Base-by-base conservation (phyloP, 2,888 invertebrate species). In the Sphecodes monilicornis region DNA sequence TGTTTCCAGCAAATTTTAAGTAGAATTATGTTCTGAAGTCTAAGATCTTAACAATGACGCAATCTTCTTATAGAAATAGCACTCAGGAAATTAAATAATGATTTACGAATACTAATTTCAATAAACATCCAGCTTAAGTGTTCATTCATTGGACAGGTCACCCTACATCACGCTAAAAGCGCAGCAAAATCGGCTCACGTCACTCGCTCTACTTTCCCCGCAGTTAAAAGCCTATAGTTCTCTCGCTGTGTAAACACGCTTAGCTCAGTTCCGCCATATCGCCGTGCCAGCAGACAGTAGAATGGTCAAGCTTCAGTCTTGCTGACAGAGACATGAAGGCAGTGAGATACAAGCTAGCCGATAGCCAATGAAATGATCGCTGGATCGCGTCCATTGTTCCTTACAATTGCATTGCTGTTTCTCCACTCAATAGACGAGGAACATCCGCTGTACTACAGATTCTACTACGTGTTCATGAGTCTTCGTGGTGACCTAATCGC, bases 291-390 rank as follows among this genome's bases (percentile, higher is more conserved):
- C 32, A 8, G 64, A 66, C 64, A 66, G 29, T 32, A 66, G 32
- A 32, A 32, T 66, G 64, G 36, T 66, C 32, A 66, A 66, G 64
- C 64, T 32, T 66, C 32, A 66, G 32, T 22, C 32, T 22, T 66
- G 64, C 64, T 66, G 64, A 66, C 64, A 66, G 64, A 10, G 64
- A 66, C 64, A 66, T 36, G 32, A 22, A 10, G 36, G 64, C 29
- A 66, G 64, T 22, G 32, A 66, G 64, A 66, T 66, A 66, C 64
- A 66, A 66, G 32, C 32, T 32, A 36, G 36, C 29, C 32, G 64
- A 66, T 66, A 66, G 32, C 32, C 64, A 66, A 66, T 66, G 64
- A 32, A 66, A 66, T 22, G 64, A 66, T 64, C 64, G 29, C 10
- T 18, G 64, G 18, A 32, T 69, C 36, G 69, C n/a, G 22, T 29